Evolutionary conservation across 2,888 invertebrate genomes (phyloP).

Genomic region (Homarus gammarus): DNA sequence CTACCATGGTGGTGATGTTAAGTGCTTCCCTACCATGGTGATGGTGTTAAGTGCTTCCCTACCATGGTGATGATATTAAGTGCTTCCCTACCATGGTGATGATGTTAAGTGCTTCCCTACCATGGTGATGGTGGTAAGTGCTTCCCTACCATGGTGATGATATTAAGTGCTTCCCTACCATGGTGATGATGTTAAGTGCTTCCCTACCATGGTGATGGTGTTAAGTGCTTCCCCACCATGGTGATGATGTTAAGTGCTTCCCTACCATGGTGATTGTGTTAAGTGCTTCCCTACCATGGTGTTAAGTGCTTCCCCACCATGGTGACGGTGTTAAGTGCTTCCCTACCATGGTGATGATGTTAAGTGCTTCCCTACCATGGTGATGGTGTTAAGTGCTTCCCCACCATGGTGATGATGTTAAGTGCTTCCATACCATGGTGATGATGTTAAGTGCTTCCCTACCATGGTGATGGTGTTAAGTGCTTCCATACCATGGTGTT

Average conservation of each 20-base stretch:
- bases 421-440: background rate
- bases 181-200: background rate
- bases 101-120: background rate
- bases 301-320: conserved; percentile 19
- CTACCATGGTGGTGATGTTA: background rate
- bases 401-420: background rate
- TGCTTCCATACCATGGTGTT: conserved; percentile 29
- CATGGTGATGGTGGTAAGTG: background rate
- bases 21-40: background rate
- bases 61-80: background rate
- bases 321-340: conserved; percentile 22
- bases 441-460: conserved; percentile 11
- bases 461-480: conserved; percentile 25
- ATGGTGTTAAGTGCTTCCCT: background rate
- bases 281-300: conserved; percentile 47
- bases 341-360: conserved; percentile 6
- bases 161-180: background rate
- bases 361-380: conserved; percentile 26
- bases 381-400: conserved; percentile 2
- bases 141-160: background rate
- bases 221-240: conserved; percentile 15
- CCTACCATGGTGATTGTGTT: background rate
- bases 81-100: background rate
- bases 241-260: background rate
- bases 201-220: background rate